These are phyloP conservation scores for Solenopsis invicta DNA, from an alignment of 1,140 invertebrate genomes.

Conservation along the genomic window DNA sequence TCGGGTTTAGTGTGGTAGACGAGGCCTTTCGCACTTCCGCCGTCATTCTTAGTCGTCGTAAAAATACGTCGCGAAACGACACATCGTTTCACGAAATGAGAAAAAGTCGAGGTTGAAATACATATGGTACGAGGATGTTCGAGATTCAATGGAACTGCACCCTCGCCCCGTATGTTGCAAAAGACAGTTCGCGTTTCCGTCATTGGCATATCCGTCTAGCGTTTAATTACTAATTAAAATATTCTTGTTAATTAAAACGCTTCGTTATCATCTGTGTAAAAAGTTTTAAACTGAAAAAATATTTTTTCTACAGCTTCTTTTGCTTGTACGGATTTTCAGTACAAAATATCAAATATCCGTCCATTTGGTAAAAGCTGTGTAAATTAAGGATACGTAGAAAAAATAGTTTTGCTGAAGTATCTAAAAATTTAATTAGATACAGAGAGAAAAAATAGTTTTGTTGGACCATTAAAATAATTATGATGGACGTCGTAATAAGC, in stretches of 20 bases:
- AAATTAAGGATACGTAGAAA: background rate
- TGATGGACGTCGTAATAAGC: no score
- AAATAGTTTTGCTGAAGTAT: no score
- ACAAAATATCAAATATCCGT: background rate
- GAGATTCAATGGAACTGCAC: background rate
- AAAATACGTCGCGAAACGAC: conserved; percentile 36
- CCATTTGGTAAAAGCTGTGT: background rate
- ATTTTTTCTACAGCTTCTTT: background rate
- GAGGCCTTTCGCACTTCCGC: background rate
- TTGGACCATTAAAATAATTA: no score
- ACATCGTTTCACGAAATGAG: conserved; percentile 32
- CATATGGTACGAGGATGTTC: no score
- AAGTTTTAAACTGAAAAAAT: background rate
- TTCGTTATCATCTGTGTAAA: background rate
- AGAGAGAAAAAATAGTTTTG: no score
- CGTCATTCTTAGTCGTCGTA: conserved; percentile 26
- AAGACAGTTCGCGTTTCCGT: background rate
- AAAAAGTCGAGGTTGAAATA: conserved; percentile 24
- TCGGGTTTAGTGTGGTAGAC: conserved; percentile 46
- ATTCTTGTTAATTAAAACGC: conserved; percentile 26
- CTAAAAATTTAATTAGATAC: no score
- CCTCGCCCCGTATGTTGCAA: background rate
- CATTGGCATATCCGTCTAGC: background rate
- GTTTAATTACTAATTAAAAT: conserved; percentile 30
- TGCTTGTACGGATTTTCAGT: no score